Evolutionary conservation across 1,140 invertebrate genomes (phyloP).

Genomic region (Choristoneura fumiferana): DNA sequence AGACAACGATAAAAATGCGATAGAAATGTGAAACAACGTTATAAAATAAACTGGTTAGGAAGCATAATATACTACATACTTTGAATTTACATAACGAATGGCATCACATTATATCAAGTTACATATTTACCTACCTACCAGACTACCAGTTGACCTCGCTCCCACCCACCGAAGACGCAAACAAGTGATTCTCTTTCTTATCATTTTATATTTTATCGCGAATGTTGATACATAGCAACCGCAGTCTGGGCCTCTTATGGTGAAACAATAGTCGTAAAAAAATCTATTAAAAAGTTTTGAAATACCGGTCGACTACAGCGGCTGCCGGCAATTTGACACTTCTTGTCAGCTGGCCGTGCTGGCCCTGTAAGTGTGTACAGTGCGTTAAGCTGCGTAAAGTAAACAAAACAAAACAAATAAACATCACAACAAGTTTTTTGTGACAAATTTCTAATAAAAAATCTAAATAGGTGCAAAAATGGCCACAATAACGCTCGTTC

Average conservation of each 20-base stretch:
- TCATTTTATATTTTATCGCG: conserved; percentile 24
- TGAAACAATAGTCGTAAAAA: conserved; percentile 13
- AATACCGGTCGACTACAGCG: background rate
- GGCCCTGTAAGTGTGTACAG: no score
- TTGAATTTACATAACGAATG: conserved; percentile 15
- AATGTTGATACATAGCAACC: conserved; percentile 1
- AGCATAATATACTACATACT: background rate
- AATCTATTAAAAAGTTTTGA: background rate
- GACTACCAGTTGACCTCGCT: conserved; percentile 25
- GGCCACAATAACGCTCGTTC: background rate
- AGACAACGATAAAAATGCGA: no score
- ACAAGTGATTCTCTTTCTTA: conserved; percentile 24
- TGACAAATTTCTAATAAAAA: background rate
- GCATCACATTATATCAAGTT: no score
- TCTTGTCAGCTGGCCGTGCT: conserved; percentile 3
- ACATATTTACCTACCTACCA: conserved; percentile 10
- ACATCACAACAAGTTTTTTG: background rate
- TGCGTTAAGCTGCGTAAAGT: conserved; percentile 3
- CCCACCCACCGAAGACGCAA: conserved; percentile 15
- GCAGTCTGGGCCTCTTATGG: background rate
- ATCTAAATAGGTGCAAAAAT: background rate
- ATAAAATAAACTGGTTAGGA: background rate
- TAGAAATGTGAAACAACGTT: no score
- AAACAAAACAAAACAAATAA: conserved; percentile 11
- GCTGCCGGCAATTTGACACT: conserved; percentile 1